A percentile compares a stretch with the other conserved stretches of the same genome.
Evolutionary conservation across 2,888 invertebrate species (phyloP).

Genomic region (Phlogophora meticulosa): DNA sequence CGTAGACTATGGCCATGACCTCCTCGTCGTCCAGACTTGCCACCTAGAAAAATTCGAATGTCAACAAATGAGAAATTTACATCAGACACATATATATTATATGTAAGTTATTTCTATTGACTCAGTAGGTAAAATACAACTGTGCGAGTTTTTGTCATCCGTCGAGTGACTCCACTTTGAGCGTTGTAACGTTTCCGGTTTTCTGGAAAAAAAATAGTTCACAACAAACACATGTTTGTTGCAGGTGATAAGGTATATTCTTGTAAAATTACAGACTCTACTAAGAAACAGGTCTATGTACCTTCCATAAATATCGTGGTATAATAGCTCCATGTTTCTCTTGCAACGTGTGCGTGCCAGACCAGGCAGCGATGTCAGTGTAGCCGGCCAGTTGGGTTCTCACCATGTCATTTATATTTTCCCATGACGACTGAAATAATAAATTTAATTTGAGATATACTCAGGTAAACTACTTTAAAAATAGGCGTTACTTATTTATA

Average conservation of each 20-base stretch:
- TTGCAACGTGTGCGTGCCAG: conserved; percentile 54
- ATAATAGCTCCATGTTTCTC: conserved; percentile 40
- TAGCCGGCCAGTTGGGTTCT: conserved; percentile 10
- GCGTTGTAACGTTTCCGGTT: neutral
- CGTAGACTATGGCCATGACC: conserved; percentile 56
- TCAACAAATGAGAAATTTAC: neutral
- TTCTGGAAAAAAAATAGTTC: neutral
- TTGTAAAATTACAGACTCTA: no score
- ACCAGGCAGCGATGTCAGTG: conserved; percentile 44
- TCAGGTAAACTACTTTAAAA: neutral
- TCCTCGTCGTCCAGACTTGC: conserved; percentile 39
- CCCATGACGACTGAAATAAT: conserved; percentile 60
- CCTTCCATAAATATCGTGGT: conserved; percentile 72
- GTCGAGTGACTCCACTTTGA: neutral
- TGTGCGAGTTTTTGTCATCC: neutral
- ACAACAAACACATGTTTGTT: neutral
- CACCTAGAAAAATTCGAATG: conserved; percentile 38
- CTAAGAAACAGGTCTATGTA: conserved; percentile 16
- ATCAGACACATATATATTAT: no score
- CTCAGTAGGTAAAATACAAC: neutral
- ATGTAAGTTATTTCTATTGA: neutral
- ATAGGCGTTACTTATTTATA: no score
- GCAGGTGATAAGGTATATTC: no score
- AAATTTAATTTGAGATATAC: neutral
- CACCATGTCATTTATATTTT: conserved; percentile 42